Evolutionary conservation across 2,888 invertebrate species (phyloP), one percentile per base, ranked within the genome.

Genomic region (Mycogona germanica): DNA sequence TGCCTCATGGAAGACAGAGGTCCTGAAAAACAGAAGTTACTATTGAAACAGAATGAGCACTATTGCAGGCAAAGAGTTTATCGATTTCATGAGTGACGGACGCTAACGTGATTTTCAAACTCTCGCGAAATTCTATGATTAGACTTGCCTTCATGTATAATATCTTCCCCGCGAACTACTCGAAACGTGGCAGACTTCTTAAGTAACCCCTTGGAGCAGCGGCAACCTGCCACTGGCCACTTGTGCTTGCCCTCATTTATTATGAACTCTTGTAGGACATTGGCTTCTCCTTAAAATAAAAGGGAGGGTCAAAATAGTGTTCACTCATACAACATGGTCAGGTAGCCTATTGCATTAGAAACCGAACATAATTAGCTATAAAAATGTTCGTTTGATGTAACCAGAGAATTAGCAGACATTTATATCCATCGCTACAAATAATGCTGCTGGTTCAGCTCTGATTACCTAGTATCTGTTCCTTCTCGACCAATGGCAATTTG

Each of bases 171-270:
- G 26, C 95, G 72, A 0, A 84, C 55, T 17, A 97, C 67, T 60
- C 80, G 76, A 68, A 80, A 92, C 30, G 71, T 64, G 0, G 77
- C 78, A 55, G 75, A 71, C 62, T 82, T 81, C 56, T 80, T 79
- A 1, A 96, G 74, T 0, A 73, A 61, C 0, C 96, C 96, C 65
- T 81, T 82, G 1, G 75, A 73, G 67, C 93, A 93, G 42, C 84
- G 76, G 63, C 89, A 87, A 0, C 96, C 97, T 0, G 93, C 93
- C 14, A 96, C 86, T 0, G 82, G 81, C 2, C 89, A 73, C 66
- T 85, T 85, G 67, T 81, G 82, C 66, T 78, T 81, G 9, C 84
- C 83, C 62, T 85, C 84, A 49, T 79, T 80, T 55, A 95, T 80
- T 53, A 79, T 66, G 68, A 95, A 96, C 64, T 84, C 78, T 66